Evolutionary conservation across 2,797 vertebrate species (phyloP).

Genomic region (Gymnothorax javanicus): DNA sequence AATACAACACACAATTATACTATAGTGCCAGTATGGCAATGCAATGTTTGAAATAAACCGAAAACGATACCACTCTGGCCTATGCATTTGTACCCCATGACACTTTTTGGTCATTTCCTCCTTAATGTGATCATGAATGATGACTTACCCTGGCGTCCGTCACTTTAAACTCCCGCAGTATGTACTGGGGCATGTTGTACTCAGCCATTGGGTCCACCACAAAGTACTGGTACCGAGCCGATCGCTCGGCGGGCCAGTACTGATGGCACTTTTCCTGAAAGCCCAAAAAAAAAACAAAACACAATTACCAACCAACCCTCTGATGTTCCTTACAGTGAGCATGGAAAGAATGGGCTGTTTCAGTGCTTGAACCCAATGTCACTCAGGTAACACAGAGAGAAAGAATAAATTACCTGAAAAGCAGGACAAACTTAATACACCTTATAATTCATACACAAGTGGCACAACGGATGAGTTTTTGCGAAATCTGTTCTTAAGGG

Average conservation of each 20-base stretch:
- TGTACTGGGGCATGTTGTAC: constrained; percentile 99
- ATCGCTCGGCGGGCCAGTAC: constrained; percentile 98
- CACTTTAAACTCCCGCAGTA: constrained; percentile 98
- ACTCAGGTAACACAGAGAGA: background rate
- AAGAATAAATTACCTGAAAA: background rate
- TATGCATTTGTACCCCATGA: no score
- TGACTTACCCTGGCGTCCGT: constrained; percentile 96
- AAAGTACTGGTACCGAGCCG: constrained; percentile 98
- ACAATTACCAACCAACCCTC: constrained; percentile 42
- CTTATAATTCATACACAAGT: background rate
- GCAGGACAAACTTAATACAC: background rate
- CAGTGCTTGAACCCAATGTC: background rate
- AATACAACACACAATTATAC: no score
- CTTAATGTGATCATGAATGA: background rate
- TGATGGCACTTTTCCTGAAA: constrained; percentile 97
- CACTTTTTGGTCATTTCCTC: no score
- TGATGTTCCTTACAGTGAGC: constrained; percentile 27
- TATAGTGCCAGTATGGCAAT: no score
- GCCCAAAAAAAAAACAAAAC: constrained; percentile 33
- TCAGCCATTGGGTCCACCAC: constrained; percentile 99
- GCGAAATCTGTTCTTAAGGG: background rate
- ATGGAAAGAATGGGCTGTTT: background rate
- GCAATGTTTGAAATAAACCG: no score
- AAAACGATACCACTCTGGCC: no score
- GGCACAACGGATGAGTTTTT: background rate